Evolutionary conservation across 1,140 invertebrate species (phyloP).

Genomic region (Atta texana): DNA sequence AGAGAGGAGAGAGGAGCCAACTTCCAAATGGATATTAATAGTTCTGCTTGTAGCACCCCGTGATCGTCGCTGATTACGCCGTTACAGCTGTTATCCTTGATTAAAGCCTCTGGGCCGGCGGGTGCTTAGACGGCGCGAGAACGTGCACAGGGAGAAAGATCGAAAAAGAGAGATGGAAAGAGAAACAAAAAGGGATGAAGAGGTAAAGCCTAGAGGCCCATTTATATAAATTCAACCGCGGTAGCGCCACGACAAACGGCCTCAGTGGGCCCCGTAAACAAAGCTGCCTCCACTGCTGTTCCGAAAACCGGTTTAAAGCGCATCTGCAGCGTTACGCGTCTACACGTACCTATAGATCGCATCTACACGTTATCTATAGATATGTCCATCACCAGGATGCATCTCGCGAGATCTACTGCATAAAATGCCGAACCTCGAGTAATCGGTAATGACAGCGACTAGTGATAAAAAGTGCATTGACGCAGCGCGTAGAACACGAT

Average conservation of each 20-base stretch:
- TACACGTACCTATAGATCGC: constrained; percentile 47
- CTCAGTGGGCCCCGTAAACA: constrained; percentile 77
- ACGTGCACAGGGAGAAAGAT: constrained; percentile 20
- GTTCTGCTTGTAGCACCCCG: constrained; percentile 76
- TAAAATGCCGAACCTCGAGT: constrained; percentile 23
- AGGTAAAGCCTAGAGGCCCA: constrained; percentile 64
- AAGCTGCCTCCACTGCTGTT: constrained; percentile 69
- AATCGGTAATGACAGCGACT: constrained; percentile 59
- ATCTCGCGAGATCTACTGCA: constrained; percentile 23
- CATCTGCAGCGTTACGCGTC: constrained; percentile 24
- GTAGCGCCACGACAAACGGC: constrained; percentile 76
- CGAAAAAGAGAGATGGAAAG: not conserved
- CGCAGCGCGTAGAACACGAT: no score
- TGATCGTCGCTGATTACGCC: constrained; percentile 83
- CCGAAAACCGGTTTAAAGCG: constrained; percentile 76
- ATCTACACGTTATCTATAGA: constrained; percentile 41
- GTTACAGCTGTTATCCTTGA: constrained; percentile 84
- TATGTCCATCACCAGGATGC: constrained; percentile 54
- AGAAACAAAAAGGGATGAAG: constrained; percentile 53
- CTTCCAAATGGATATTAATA: constrained; percentile 84
- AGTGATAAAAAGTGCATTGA: not conserved
- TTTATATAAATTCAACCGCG: constrained; percentile 76
- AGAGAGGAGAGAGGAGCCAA: constrained; percentile 56
- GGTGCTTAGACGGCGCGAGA: constrained; percentile 63
- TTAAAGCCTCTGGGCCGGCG: constrained; percentile 78